phyloP scores from a whole-genome alignment of 2,888 invertebrate species.

The Clunio marinus region DNA sequence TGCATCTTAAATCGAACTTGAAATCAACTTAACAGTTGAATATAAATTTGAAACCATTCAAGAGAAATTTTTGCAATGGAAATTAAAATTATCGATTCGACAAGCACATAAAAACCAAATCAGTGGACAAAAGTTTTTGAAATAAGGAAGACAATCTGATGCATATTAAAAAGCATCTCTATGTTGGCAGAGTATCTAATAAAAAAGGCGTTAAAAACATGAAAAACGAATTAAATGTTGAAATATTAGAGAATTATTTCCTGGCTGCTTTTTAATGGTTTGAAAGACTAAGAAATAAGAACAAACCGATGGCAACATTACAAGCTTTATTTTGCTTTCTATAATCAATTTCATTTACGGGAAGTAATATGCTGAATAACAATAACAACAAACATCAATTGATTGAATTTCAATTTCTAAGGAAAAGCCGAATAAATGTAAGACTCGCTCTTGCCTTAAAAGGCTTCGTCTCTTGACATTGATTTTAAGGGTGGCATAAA shows the following conservation, averaged over 20 bases:
- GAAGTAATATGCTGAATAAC: background rate
- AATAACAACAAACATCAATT: background rate
- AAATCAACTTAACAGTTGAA: too few relatives aligned
- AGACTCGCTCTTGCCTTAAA: too few relatives aligned
- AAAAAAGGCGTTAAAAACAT: slow-evolving; percentile 1
- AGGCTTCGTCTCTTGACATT: background rate
- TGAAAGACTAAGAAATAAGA: too few relatives aligned
- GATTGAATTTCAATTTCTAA: too few relatives aligned
- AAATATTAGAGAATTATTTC: background rate
- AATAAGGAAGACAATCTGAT: background rate
- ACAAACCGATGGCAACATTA: too few relatives aligned
- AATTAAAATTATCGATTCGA: background rate
- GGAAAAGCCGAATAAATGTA: background rate
- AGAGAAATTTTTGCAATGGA: too few relatives aligned
- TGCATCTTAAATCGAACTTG: too few relatives aligned
- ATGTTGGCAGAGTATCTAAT: too few relatives aligned
- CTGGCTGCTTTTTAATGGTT: background rate
- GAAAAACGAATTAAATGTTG: background rate
- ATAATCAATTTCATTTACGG: background rate
- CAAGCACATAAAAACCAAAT: background rate
- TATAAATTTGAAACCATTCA: too few relatives aligned
- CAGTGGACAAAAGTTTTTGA: background rate
- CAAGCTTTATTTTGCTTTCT: too few relatives aligned
- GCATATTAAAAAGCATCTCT: slow-evolving; percentile 4
- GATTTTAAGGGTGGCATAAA: background rate